Base-by-base conservation (phyloP, 37 sponge, comb jelly and placozoan species). In the Hormiphora californensis region DNA sequence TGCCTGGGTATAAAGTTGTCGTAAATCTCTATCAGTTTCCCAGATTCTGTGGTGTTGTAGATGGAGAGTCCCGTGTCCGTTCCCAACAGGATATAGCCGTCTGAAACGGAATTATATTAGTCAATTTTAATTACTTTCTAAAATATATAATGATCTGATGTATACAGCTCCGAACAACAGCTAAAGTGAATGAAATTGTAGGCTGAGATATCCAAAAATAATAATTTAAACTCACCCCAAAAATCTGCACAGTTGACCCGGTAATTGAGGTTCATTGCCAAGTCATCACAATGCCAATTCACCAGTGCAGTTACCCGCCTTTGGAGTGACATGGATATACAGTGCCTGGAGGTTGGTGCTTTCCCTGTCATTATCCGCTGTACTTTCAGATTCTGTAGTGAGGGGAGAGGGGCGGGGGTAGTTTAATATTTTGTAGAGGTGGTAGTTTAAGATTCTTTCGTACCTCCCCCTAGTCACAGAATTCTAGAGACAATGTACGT, bases 331-430 rank as follows among this genome's bases (percentile, higher is more conserved):
- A 32, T 1, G 7, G 81, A 73, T 11, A 46, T 73, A 46, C 81
- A 73, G 36, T 25, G 40, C 23, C 43, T 73, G 23, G 49, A 44
- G 44, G 81, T 73, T 21, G 81, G 81, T 44, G 81, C 81, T 44
- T 73, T 44, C 27, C 81, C 81, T 21, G 81, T 44, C 0, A 73
- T 73, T 73, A 73, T 73, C 81, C 43, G 40, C 81, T 73, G 81
- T n/a, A 73, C 34, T 30, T 73, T 73, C 81, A 73, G 39, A 36
- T 73, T 49, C 81, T 73, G 81, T 4, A 33, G 34, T 57, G 61
- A n/a, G n/a, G n/a, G n/a, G n/a, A n/a, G n/a, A n/a, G n/a, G n/a
- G n/a, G n/a, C n/a, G n/a, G n/a, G n/a, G n/a, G n/a, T n/a, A n/a
- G n/a, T n/a, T n/a, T n/a, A n/a, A n/a, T n/a, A n/a, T n/a, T n/a